Evolutionary conservation across 2,113 vertebrate genomes (phyloP).

Genomic region (Ailuropoda melanoleuca): DNA sequence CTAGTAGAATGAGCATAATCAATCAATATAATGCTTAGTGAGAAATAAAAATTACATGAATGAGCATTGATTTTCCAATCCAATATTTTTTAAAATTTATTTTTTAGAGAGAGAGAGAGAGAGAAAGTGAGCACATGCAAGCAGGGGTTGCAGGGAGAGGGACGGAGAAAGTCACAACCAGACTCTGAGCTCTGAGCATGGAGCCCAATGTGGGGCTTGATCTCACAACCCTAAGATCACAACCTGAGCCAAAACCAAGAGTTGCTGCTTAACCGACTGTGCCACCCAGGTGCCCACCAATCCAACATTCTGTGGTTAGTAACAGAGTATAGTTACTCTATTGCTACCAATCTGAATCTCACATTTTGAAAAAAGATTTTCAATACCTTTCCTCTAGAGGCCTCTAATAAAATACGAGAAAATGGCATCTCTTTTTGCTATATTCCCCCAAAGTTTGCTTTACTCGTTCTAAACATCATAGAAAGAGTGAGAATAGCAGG

Average conservation of each 20-base stretch:
- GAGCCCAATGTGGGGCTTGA: not conserved
- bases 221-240: not conserved
- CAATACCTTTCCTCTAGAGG: not conserved
- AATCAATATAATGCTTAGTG: not conserved
- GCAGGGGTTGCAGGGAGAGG: not conserved
- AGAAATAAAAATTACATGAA: slow-evolving; percentile 7
- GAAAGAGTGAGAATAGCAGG: not conserved
- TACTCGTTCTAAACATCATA: not conserved
- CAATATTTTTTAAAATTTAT: not conserved
- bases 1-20: not conserved
- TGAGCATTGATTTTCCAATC: not conserved
- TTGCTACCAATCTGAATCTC: not conserved
- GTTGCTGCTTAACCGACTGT: not conserved
- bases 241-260: not conserved
- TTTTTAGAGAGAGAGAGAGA: not conserved
- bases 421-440: not conserved
- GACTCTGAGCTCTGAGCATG: not conserved
- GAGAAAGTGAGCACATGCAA: not conserved
- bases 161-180: not conserved
- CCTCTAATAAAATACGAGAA: not conserved
- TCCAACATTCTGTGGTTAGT: not conserved
- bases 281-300: not conserved
- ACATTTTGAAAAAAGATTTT: not conserved
- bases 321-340: not conserved
- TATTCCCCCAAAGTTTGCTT: not conserved